phyloP scores from a whole-genome alignment of 2,888 invertebrate species.

The Drosophila trichaetosa region DNA sequence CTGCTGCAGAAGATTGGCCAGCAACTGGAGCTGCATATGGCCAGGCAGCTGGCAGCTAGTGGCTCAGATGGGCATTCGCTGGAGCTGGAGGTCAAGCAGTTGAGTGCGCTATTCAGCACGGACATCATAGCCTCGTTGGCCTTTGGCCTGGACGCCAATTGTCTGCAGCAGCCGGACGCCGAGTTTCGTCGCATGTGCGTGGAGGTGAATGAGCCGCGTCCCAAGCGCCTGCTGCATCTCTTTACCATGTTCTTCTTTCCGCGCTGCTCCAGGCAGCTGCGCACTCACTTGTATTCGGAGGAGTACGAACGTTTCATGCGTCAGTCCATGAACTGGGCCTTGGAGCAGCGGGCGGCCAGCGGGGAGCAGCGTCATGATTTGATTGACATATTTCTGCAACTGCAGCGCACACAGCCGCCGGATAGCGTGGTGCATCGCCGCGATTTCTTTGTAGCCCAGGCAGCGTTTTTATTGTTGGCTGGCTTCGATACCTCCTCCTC shows the following conservation, averaged over 20 bases:
- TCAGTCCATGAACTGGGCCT: slow-evolving; percentile 83
- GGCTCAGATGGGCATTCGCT: slow-evolving; percentile 11
- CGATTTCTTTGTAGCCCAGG: slow-evolving; percentile 82
- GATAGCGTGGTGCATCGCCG: slow-evolving; percentile 63
- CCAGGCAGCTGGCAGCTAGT: slow-evolving; percentile 27
- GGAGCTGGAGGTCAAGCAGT: slow-evolving; percentile 76
- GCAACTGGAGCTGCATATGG: slow-evolving; percentile 74
- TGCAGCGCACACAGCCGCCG: slow-evolving; percentile 73
- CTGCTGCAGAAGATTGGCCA: slow-evolving; percentile 77
- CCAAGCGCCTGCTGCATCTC: slow-evolving; percentile 81
- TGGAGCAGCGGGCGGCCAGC: slow-evolving; percentile 82
- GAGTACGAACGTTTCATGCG: slow-evolving; percentile 83
- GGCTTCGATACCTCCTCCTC: slow-evolving; percentile 84
- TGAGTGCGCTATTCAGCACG: slow-evolving; percentile 82
- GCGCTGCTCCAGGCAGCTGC: slow-evolving; percentile 67
- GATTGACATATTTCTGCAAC: slow-evolving; percentile 85
- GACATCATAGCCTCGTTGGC: slow-evolving; percentile 85
- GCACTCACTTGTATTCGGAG: slow-evolving; percentile 75
- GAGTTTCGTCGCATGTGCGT: slow-evolving; percentile 84
- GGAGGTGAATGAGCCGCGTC: slow-evolving; percentile 82
- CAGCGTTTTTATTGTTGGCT: slow-evolving; percentile 79
- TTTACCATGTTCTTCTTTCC: slow-evolving; percentile 85
- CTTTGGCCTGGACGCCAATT: slow-evolving; percentile 85
- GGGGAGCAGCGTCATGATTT: slow-evolving; percentile 85
- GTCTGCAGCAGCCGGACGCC: slow-evolving; percentile 83